These are phyloP conservation scores for Grallaria varia DNA, from an alignment of 2,113 vertebrate species.

Conservation along the genomic window DNA sequence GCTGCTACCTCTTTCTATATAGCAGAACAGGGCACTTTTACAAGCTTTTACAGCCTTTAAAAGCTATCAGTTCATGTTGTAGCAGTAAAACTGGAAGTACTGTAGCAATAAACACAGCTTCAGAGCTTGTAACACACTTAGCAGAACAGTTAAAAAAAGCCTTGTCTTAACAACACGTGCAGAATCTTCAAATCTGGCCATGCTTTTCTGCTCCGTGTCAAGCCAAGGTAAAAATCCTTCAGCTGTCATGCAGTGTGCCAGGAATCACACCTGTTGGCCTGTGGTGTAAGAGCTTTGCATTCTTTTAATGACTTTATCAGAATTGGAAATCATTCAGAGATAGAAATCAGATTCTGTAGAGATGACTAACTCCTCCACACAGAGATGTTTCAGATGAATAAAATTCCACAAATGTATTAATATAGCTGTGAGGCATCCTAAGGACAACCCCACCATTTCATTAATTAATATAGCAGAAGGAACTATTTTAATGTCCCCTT, in stretches of 20 bases:
- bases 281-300: constrained; percentile 80
- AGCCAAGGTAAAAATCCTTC: neutral
- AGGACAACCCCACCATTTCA: neutral
- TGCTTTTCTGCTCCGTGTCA: fast-evolving
- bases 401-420: neutral
- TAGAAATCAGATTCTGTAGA: constrained; percentile 10
- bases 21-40: neutral
- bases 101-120: neutral
- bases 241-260: constrained; percentile 30
- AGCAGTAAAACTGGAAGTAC: neutral
- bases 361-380: neutral
- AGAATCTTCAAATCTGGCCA: neutral
- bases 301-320: constrained; percentile 75
- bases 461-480: neutral
- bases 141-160: neutral
- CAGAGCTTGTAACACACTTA: neutral
- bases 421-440: neutral
- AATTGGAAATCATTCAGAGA: constrained; percentile 68
- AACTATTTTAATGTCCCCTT: neutral
- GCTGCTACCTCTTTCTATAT: neutral
- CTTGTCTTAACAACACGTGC: neutral
- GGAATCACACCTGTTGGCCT: constrained; percentile 82
- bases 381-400: neutral
- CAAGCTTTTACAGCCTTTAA: neutral
- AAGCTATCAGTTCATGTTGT: neutral